Conservation (phyloP, 2,113 vertebrate species). For the Elgaria multicarinata region DNA sequence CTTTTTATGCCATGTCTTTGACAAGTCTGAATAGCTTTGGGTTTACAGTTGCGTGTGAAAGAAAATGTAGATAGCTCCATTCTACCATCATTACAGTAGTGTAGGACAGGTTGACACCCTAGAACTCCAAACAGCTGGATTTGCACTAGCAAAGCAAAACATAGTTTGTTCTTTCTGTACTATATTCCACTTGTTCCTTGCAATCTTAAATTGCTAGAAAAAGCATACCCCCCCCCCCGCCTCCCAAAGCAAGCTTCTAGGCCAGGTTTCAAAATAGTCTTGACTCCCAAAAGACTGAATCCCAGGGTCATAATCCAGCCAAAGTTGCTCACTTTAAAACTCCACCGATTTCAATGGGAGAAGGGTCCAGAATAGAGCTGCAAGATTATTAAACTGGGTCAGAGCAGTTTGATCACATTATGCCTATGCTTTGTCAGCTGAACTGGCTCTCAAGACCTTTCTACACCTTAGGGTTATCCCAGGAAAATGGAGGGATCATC, state of each 20-base stretch:
- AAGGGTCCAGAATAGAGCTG: background rate
- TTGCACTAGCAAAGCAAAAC: background rate
- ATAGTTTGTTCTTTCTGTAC: background rate
- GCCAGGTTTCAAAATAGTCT: background rate
- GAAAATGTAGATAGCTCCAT: constrained; percentile 56
- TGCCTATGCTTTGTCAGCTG: background rate
- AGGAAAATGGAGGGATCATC: too few species aligned
- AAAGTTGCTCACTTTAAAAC: background rate
- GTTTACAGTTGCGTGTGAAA: constrained; percentile 56
- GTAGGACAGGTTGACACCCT: constrained; percentile 26
- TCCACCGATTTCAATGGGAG: background rate
- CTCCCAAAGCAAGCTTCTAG: background rate
- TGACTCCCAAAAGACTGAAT: background rate
- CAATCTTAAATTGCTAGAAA: background rate
- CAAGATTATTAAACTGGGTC: background rate
- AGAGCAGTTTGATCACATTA: too few species aligned
- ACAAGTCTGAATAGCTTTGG: constrained; percentile 49
- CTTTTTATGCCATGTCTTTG: constrained; percentile 57
- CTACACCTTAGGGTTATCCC: too few species aligned
- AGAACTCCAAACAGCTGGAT: background rate
- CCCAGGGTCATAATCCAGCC: background rate
- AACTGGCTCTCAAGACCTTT: background rate
- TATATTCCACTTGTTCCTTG: background rate
- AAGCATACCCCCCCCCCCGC: background rate
- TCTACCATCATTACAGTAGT: constrained; percentile 46